Conservation (phyloP, 30 jellyfish, hydroid and myxozoan genomes). For the Aurelia sp. region DNA sequence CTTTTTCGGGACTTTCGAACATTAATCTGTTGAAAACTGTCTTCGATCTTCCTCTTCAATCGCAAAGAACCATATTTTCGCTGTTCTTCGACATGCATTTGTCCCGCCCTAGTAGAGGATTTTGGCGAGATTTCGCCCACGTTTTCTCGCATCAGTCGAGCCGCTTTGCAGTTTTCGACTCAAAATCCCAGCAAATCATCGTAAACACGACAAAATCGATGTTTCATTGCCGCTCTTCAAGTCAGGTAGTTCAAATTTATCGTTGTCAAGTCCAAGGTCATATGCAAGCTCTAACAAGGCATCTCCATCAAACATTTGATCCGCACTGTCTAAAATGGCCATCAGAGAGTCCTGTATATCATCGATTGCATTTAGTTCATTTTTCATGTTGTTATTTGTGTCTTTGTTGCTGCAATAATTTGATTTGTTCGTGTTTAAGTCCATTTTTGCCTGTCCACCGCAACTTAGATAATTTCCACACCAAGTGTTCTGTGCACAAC, state of each 20-base stretch:
- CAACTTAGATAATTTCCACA: slow-evolving; percentile 2
- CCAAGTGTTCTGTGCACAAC: slow-evolving; percentile 61
- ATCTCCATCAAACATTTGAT: slow-evolving; percentile 55
- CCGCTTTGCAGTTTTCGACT: no score
- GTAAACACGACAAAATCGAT: slow-evolving; percentile 40
- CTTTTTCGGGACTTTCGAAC: no score
- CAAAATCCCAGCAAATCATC: neutral
- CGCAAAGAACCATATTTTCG: no score
- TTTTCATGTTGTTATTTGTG: neutral
- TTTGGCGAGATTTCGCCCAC: no score
- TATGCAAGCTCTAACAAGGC: slow-evolving; percentile 48
- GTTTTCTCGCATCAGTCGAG: no score
- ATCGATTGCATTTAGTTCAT: neutral
- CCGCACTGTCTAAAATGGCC: slow-evolving; percentile 55
- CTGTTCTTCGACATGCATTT: no score
- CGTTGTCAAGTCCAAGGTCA: slow-evolving; percentile 60
- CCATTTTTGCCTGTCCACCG: neutral
- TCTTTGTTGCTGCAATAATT: slow-evolving; percentile 7
- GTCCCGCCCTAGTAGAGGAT: no score
- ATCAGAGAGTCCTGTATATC: slow-evolving; percentile 37
- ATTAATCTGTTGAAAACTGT: no score
- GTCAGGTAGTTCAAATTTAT: slow-evolving; percentile 67
- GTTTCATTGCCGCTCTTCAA: slow-evolving; percentile 47
- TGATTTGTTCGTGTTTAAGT: neutral
- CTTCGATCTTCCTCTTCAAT: no score